These are phyloP conservation scores for Drosophila prostipennis DNA, from an alignment of 2,888 invertebrate species.

Conservation along the genomic window DNA sequence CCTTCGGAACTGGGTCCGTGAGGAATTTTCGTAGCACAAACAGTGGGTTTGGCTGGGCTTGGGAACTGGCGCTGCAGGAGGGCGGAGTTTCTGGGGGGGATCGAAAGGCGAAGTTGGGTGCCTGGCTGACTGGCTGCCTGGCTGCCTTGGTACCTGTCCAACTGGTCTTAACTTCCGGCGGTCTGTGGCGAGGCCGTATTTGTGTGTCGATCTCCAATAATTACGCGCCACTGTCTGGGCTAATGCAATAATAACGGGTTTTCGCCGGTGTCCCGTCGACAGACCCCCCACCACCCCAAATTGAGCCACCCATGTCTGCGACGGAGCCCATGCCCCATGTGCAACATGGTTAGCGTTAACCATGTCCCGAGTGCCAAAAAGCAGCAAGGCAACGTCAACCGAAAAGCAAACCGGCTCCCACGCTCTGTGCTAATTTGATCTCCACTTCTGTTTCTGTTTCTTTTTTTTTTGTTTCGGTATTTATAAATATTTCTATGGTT, in stretches of 20 bases:
- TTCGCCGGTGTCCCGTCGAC: conserved; percentile 5
- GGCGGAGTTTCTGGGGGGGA: not conserved
- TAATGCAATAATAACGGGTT: conserved; percentile 65
- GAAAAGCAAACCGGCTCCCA: conserved; percentile 73
- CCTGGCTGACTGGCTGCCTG: not conserved
- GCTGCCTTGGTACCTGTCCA: conserved; percentile 37
- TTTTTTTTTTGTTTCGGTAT: conserved; percentile 50
- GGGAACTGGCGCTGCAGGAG: conserved; percentile 2
- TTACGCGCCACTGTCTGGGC: conserved; percentile 59
- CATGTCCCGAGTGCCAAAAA: conserved; percentile 44
- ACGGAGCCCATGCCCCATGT: conserved; percentile 27
- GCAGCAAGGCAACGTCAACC: conserved; percentile 17
- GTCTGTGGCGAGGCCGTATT: conserved; percentile 60
- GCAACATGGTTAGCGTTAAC: conserved; percentile 39
- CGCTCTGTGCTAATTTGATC: conserved; percentile 82
- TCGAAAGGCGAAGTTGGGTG: not conserved
- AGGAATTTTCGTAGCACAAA: conserved; percentile 64
- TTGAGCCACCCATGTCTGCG: not conserved
- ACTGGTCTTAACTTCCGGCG: conserved; percentile 73
- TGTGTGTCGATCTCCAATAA: conserved; percentile 44
- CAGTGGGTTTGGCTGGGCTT: conserved; percentile 19
- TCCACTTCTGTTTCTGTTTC: conserved; percentile 59
- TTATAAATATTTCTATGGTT: conserved; percentile 67
- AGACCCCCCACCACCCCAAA: not conserved
- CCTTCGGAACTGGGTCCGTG: conserved; percentile 7